These are phyloP conservation scores for Tenualosa thibaudeaui DNA, from an alignment of 2,797 vertebrate species.

Conservation along the genomic window DNA sequence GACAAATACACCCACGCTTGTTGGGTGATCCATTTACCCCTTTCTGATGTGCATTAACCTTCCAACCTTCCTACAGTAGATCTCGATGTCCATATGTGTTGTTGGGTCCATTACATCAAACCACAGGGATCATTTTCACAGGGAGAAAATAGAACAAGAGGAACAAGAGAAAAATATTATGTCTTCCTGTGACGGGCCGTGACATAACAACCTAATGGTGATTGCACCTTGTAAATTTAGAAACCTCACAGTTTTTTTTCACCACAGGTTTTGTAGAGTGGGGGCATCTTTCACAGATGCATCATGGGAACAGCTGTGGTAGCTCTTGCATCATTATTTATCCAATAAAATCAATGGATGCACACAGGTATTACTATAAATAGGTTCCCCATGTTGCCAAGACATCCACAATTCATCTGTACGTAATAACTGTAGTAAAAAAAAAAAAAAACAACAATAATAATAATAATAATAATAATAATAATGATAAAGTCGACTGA, in stretches of 20 bases:
- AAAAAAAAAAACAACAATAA: not conserved
- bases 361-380: conserved; percentile 38
- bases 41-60: not conserved
- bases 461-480: conserved; percentile 7
- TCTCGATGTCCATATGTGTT: not conserved
- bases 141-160: not conserved
- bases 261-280: not conserved
- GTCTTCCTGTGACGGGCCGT: not conserved
- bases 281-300: not conserved
- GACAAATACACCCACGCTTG: not conserved
- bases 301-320: conserved; percentile 1
- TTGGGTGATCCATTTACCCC: not conserved
- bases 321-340: not conserved
- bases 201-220: not conserved
- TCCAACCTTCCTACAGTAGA: not conserved
- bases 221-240: not conserved
- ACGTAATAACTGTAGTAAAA: conserved; percentile 25
- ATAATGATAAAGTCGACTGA: conserved; percentile 20
- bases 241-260: not conserved
- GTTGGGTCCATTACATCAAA: not conserved
- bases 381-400: conserved; percentile 28
- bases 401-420: conserved; percentile 39
- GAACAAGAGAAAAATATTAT: no score
- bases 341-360: conserved; percentile 27
- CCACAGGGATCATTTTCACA: not conserved